phyloP scores from a whole-genome alignment of 2,888 invertebrate species.

The Platycnemis pennipes region DNA sequence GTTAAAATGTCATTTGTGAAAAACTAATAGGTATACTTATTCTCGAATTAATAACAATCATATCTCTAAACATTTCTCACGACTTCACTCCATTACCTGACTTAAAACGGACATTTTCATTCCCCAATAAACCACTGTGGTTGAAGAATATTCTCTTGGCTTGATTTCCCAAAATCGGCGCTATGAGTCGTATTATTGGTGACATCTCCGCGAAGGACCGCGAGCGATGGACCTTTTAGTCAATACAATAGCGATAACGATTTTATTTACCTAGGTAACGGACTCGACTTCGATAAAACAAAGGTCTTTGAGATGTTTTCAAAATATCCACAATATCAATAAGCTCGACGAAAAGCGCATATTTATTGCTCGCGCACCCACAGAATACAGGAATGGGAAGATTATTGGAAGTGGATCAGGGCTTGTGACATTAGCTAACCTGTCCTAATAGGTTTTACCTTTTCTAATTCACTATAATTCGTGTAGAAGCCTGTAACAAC shows the following conservation, averaged over 20 bases:
- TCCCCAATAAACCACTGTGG: background rate
- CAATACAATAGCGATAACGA: constrained; percentile 49
- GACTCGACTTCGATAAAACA: constrained; percentile 14
- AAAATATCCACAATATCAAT: background rate
- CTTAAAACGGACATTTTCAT: background rate
- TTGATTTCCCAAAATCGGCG: background rate
- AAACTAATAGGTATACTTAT: background rate
- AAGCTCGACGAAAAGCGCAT: background rate
- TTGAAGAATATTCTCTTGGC: background rate
- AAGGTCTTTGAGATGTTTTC: background rate
- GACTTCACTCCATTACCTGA: too few relatives aligned
- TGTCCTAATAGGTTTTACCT: background rate
- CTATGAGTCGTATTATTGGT: background rate
- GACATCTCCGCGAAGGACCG: constrained; percentile 4
- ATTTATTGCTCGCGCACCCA: background rate
- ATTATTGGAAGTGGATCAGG: background rate
- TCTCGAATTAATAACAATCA: too few relatives aligned
- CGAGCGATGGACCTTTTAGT: background rate
- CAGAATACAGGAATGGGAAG: background rate
- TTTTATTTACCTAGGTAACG: constrained; percentile 42
- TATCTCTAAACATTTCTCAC: too few relatives aligned
- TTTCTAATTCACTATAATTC: background rate
- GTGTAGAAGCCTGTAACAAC: background rate
- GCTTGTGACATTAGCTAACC: background rate
- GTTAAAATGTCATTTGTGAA: background rate